A percentile compares a stretch with the other conserved stretches of the same genome.
Evolutionary conservation across 2,797 vertebrate species (phyloP).

Genomic region (Pipistrellus pygmaeus): DNA sequence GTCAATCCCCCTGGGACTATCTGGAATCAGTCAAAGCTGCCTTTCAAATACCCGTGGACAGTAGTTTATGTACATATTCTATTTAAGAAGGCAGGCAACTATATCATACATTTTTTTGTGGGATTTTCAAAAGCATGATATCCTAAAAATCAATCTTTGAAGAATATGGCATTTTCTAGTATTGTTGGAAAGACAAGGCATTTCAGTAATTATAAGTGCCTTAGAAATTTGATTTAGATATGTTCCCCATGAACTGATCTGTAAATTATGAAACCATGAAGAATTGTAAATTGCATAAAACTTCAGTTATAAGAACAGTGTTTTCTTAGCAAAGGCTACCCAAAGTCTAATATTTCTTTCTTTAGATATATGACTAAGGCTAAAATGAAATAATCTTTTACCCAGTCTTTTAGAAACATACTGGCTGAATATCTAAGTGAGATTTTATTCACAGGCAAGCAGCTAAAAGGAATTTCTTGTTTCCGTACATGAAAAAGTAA

Average conservation of each 20-base stretch:
- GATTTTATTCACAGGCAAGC: constrained; percentile 22
- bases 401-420: background rate
- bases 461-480: constrained; percentile 48
- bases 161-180: background rate
- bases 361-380: background rate
- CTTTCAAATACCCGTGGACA: background rate
- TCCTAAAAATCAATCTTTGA: constrained; percentile 5
- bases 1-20: background rate
- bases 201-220: constrained; percentile 57
- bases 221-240: constrained; percentile 46
- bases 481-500: background rate
- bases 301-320: background rate
- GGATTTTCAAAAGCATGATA: constrained; percentile 3
- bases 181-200: background rate
- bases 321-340: background rate
- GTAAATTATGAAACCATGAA: background rate
- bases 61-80: background rate
- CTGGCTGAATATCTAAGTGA: background rate
- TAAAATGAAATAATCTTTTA: background rate
- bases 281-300: background rate
- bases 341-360: background rate
- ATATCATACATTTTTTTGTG: background rate
- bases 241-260: constrained; percentile 21
- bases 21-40: background rate
- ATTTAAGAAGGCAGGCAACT: constrained; percentile 47